Evolutionary conservation across 2,797 vertebrate genomes (phyloP), one percentile per base, ranked within the genome.

Genomic region (Prionace glauca): DNA sequence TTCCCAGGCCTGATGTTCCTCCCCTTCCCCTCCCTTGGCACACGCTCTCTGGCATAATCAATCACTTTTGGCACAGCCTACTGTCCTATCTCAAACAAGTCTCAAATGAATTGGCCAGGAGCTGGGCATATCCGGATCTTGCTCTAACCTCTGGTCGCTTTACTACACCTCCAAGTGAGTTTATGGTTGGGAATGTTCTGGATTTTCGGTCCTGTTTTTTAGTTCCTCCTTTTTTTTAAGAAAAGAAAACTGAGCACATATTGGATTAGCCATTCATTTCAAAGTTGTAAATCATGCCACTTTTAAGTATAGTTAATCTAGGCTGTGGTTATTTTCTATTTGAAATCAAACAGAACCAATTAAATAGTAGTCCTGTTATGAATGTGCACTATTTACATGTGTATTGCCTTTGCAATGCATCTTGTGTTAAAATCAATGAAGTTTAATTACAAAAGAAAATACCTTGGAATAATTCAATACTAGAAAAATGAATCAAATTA

Each of bases 391-490:
- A 41, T 92, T 92, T 92, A 26, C 65, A 69, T 92, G 65, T 41
- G 65, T 41, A 92, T 92, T 92, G 65, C 62, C 67, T 92, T 20
- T 41, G 20, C 65, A 24, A 65, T 36, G 90, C 22, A n/a, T 41
- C 90, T 41, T 69, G 90, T 67, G 45, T 20, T 69, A 69, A 92
- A 92, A 92, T 92, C 90, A 92, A 92, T 92, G 65, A 92, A 69
- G 90, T 92, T 92, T 92, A 92, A 92, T 92, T 92, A 92, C 65
- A 92, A 92, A 92, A 69, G 90, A 92, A 92, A 92, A 92, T 92
- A 69, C 90, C 9, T 69, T 12, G 36, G 90, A 92, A 69, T 92
- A 92, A 69, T 69, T 22, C 62, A 69, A 92, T 65, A 24, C 62
- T 24, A 41, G 65, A 92, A 92, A 92, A 69, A 67, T 92, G 62